Base-by-base conservation (phyloP, 2,888 invertebrate genomes). In the Venusia cambrica region DNA sequence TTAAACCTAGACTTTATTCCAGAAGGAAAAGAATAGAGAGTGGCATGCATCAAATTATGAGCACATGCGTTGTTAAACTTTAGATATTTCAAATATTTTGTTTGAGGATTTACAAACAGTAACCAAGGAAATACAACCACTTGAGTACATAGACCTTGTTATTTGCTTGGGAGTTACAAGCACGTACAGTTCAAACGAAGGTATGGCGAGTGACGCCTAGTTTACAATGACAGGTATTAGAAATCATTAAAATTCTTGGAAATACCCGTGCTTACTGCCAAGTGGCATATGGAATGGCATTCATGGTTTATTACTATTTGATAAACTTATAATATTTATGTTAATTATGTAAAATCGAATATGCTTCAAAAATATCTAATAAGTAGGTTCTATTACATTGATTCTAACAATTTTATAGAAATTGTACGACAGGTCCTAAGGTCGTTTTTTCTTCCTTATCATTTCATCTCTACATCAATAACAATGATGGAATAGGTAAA, bases 31-130 rank as follows among this genome's bases (percentile, higher is more conserved):
- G 38, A 50, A 59, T 51, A 26, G 35, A 48, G 34, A 58, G 26
- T 60, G 14, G 40, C 18, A 14, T 38, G 42, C 7, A 14, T 18
- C 5, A n/a, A 5, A 12, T 28, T 5, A 13, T 33, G 42, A 46
- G 68, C 76, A 63, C 78, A 62, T 74, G 78, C 76, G 71, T 64
- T 37, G 47, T 48, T 43, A 54, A 51, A 54, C 52, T 53, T 38
- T 62, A 73, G 71, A 70, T 70, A 72, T 71, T 74, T 64, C 58
- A 69, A 70, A 68, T 64, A 67, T 65, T 69, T 63, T 65, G 65
- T 73, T 67, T 64, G 62, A 57, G 38, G 56, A 73, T 73, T 69
- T 65, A 67, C 61, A 58, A 68, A 68, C 66, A 62, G 64, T 71
- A 60, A 65, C 65, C 60, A 72, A 65, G 70, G 64, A 66, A 73